These are phyloP conservation scores for Melanotaenia pygmaea DNA, from an alignment of 2,797 vertebrate genomes.

Conservation along the genomic window DNA sequence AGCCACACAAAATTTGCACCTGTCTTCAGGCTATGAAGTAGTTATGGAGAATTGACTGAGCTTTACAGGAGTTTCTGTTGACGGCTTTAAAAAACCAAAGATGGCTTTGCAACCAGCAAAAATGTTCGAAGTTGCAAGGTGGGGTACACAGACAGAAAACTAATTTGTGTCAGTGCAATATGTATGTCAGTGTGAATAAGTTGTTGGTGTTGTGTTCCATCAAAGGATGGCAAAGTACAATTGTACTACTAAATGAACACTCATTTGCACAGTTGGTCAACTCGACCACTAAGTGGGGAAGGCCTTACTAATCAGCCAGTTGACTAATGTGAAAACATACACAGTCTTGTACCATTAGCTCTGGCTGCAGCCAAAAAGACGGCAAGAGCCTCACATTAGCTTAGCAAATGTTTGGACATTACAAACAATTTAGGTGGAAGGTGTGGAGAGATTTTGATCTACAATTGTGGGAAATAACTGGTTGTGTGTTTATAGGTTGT, in stretches of 20 bases:
- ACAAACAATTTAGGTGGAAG: background rate
- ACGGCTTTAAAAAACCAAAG: conserved; percentile 38
- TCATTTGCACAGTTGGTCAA: no score
- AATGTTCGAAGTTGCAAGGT: conserved; percentile 18
- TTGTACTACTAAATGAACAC: no score
- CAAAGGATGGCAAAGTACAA: background rate
- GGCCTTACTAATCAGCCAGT: no score
- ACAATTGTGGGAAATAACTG: no score
- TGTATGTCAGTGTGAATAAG: background rate
- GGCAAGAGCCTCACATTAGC: no score
- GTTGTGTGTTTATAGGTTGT: no score
- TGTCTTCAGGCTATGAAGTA: conserved; percentile 56
- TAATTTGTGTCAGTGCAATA: background rate
- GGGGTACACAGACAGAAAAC: conserved; percentile 5
- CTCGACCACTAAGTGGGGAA: no score
- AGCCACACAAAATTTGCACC: conserved; percentile 60
- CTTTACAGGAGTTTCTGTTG: conserved; percentile 34
- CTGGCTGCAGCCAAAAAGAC: no score
- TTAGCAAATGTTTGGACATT: no score
- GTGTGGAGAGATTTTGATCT: background rate
- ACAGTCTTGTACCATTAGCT: no score
- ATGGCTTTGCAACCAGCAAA: conserved; percentile 24
- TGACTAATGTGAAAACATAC: no score
- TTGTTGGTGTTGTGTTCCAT: background rate
- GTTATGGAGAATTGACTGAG: conserved; percentile 50